Percentiles rank a stretch among this genome's conserved stretches.
Evolutionary conservation across 2,888 invertebrate genomes (phyloP).

Genomic region (Fragum sueziense): DNA sequence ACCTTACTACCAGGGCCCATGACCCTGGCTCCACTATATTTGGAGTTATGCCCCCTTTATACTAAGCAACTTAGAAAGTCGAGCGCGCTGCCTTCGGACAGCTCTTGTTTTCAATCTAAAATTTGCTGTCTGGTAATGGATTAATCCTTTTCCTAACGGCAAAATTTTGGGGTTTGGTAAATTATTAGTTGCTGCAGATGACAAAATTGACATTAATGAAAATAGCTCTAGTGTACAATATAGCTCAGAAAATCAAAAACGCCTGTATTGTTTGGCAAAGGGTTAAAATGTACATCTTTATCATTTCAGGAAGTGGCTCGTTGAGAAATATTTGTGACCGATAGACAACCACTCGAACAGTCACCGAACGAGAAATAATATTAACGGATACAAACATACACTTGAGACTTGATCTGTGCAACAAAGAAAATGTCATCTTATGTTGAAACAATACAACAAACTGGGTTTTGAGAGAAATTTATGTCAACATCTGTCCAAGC

Average conservation of each 20-base stretch:
- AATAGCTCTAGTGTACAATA: no score
- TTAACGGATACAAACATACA: not conserved
- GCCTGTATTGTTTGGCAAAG: no score
- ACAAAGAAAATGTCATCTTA: not conserved
- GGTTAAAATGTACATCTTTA: not conserved
- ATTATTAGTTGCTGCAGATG: not conserved
- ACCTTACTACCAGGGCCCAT: no score
- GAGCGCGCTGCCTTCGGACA: no score
- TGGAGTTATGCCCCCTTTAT: no score
- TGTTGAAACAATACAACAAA: not conserved
- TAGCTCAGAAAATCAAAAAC: no score
- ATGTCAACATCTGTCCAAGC: not conserved
- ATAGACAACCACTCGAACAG: not conserved
- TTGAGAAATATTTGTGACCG: not conserved
- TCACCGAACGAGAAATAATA: not conserved
- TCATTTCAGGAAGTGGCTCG: not conserved
- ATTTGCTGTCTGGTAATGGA: no score
- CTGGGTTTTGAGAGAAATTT: not conserved
- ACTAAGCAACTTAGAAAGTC: no score
- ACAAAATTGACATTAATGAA: not conserved
- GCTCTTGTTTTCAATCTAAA: no score
- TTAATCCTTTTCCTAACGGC: no score
- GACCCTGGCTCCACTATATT: no score
- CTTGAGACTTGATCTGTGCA: not conserved
- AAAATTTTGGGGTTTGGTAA: not conserved